Evolutionary conservation across 2,113 vertebrate genomes (phyloP).

Genomic region (Elaphurus davidianus): DNA sequence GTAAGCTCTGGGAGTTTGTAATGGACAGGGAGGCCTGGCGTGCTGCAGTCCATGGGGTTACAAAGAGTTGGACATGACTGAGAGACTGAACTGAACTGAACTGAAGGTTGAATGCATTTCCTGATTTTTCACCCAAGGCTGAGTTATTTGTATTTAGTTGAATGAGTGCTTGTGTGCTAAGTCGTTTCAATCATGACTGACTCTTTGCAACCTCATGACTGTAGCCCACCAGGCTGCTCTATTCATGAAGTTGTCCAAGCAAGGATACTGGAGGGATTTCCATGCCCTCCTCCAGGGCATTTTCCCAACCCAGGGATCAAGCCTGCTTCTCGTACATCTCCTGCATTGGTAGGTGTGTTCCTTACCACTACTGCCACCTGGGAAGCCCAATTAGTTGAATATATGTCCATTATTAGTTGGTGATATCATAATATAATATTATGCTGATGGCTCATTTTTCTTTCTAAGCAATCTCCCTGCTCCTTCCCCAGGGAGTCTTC

Average conservation of each 20-base stretch:
- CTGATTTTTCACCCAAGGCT: background rate
- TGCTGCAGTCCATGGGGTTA: background rate
- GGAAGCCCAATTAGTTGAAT: background rate
- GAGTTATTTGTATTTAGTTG: background rate
- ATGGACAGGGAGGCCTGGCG: background rate
- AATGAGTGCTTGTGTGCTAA: background rate
- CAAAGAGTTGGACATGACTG: accelerated
- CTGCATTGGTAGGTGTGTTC: background rate
- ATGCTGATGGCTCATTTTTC: background rate
- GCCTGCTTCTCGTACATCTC: background rate
- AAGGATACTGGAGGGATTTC: background rate
- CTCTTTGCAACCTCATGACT: background rate
- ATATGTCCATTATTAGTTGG: background rate
- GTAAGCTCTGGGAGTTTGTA: accelerated
- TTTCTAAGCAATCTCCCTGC: background rate
- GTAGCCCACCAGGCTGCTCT: background rate
- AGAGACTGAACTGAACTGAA: background rate
- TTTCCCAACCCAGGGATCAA: background rate
- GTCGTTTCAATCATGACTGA: background rate
- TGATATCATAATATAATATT: background rate
- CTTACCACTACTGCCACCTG: background rate
- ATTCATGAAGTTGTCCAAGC: background rate
- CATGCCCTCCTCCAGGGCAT: background rate
- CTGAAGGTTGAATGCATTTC: background rate
- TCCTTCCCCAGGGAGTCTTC: background rate